These are phyloP conservation scores for Melipona bicolor DNA, from an alignment of 2,888 invertebrate genomes.

Conservation along the genomic window DNA sequence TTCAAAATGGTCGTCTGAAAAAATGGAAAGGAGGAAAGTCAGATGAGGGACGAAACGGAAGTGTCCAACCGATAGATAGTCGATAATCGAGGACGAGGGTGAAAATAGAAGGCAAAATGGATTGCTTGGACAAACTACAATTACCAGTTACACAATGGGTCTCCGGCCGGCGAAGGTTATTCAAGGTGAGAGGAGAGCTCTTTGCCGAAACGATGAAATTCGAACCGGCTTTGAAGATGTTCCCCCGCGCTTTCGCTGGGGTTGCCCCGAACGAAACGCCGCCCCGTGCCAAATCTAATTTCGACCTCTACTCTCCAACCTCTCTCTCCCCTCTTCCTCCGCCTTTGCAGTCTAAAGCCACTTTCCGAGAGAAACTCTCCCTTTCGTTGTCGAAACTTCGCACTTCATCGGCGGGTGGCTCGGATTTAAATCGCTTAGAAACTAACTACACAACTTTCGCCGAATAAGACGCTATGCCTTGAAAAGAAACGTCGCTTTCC, in stretches of 20 bases:
- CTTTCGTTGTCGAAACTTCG: constrained; percentile 47
- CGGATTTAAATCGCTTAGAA: constrained; percentile 36
- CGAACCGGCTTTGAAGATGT: constrained; percentile 61
- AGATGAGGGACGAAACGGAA: not conserved
- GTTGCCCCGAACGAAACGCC: constrained; percentile 28
- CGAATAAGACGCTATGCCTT: not conserved
- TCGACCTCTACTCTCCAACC: constrained; percentile 60
- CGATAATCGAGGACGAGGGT: constrained; percentile 8
- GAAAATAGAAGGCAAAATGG: constrained; percentile 30
- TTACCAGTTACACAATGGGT: constrained; percentile 57
- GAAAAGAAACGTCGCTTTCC: not conserved
- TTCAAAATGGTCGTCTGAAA: not conserved
- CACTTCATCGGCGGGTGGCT: constrained; percentile 37
- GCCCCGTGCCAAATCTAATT: constrained; percentile 63
- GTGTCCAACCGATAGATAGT: not conserved
- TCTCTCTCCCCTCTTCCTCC: not conserved
- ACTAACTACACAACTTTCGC: not conserved
- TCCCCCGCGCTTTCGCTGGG: constrained; percentile 20
- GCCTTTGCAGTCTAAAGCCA: constrained; percentile 49
- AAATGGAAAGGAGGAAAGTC: not conserved
- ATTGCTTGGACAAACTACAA: constrained; percentile 56
- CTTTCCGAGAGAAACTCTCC: constrained; percentile 44
- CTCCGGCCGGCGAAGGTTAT: constrained; percentile 30
- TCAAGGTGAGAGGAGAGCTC: constrained; percentile 53
- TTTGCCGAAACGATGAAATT: constrained; percentile 54